Evolutionary conservation across 2,797 vertebrate species (phyloP), one percentile per base, ranked within the genome.

Genomic region (Danionella dracula): DNA sequence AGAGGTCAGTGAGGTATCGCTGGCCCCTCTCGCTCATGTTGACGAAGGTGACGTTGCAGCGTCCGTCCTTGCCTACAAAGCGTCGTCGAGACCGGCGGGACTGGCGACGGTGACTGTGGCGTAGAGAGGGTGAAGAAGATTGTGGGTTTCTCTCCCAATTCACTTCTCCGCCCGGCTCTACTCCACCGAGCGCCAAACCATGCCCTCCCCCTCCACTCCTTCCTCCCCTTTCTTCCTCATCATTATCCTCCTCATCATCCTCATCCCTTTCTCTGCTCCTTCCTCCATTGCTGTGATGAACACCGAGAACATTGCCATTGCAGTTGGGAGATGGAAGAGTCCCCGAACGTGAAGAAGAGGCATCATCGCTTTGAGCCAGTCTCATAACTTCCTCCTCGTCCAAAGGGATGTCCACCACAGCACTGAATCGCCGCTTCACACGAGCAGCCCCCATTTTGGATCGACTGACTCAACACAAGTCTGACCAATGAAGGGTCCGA

Each of bases 21-120:
- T 93, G 93, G 81, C 93, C 88, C 82, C 91, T 90, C 77, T 93
- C 92, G 67, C 91, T 93, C 87, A 95, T 90, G 87, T 95, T 94
- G 84, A 93, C 87, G 45, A 96, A 95, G 83, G 89, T 83, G 83
- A 92, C 84, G 79, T 90, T 90, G 85, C 89, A 92, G 84, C 81
- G 88, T 71, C 89, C 89, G 71, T 90, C 88, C 87, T 90, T 92
- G 86, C 85, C 85, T 77, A 91, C 90, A 86, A 91, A 90, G 86
- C 89, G 89, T 16, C 85, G 81, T 27, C 83, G 85, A 80, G 87
- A 84, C 83, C 82, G 76, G 76, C 81, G 81, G 13, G 83, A 80
- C 73, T 79, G 84, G 59, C 63, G 19, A 12, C 62, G 83, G 27
- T 70, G 74, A 21, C 79, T 79, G 55, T 63, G 74, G 32, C 68